Percentiles rank a stretch among this genome's conserved stretches.
Conservation (phyloP, 2,797 vertebrate genomes). For the Semotilus atromaculatus region DNA sequence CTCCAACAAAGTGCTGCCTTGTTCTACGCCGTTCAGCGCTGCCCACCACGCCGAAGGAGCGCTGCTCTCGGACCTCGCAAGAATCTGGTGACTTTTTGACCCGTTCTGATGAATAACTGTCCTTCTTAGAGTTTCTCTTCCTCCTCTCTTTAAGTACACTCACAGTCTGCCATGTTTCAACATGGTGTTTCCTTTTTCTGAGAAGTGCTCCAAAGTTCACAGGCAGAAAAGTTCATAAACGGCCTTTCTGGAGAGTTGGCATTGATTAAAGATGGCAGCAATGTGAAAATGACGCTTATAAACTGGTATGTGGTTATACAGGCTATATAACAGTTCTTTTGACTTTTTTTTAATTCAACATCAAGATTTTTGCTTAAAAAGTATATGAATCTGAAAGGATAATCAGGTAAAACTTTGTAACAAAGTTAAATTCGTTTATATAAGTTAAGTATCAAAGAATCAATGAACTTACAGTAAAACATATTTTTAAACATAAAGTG, state of each 20-base stretch:
- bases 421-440: background rate
- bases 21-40: conserved; percentile 27
- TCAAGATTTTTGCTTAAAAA: background rate
- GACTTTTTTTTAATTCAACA: background rate
- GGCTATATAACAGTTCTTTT: background rate
- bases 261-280: conserved; percentile 3
- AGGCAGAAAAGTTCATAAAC: conserved; percentile 6
- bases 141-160: conserved; percentile 56
- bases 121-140: conserved; percentile 37
- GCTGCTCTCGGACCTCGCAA: conserved; percentile 10
- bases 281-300: background rate
- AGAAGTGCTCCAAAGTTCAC: conserved; percentile 34
- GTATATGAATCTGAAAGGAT: background rate
- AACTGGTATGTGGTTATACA: background rate
- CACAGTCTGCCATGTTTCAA: conserved; percentile 27
- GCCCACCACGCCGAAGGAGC: conserved; percentile 32
- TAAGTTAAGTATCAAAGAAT: background rate
- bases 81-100: conserved; percentile 55
- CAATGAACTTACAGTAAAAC: too few relatives aligned
- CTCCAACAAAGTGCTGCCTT: conserved; percentile 55
- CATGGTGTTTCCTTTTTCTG: conserved; percentile 33
- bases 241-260: background rate
- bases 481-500: too few relatives aligned
- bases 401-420: background rate
- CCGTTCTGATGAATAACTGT: conserved; percentile 41